Conservation (phyloP, 2,797 vertebrate genomes). For the Sebastes matsubarae region DNA sequence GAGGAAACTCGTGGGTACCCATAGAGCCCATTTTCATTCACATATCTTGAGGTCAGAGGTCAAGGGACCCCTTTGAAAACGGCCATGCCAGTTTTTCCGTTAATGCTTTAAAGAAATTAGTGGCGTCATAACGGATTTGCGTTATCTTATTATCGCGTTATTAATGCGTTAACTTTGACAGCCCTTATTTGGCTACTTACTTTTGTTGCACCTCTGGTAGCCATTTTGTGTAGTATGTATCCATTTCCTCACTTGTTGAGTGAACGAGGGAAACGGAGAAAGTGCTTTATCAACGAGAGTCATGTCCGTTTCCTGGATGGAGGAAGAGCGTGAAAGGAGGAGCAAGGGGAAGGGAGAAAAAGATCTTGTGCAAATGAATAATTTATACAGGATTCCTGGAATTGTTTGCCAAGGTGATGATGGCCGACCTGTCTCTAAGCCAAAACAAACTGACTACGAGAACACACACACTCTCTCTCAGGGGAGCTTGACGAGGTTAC, state of each 20-base stretch:
- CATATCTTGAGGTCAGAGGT: not conserved
- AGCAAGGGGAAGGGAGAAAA: slow-evolving; percentile 41
- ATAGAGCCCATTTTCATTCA: too few relatives aligned
- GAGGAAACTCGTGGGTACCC: not conserved
- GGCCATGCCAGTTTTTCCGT: not conserved
- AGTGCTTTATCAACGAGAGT: slow-evolving; percentile 66
- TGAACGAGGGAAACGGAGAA: slow-evolving; percentile 35
- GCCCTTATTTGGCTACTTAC: not conserved
- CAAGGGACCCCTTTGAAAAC: not conserved
- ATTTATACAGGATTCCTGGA: slow-evolving; percentile 87
- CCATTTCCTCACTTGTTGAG: slow-evolving; percentile 62
- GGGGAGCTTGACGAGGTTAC: slow-evolving; percentile 69
- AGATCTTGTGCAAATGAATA: slow-evolving; percentile 84
- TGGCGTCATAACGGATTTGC: not conserved
- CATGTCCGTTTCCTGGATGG: slow-evolving; percentile 63
- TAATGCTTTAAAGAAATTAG: not conserved
- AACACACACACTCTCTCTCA: slow-evolving; percentile 63
- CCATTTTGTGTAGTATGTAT: slow-evolving; percentile 36
- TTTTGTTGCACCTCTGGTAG: slow-evolving; percentile 5
- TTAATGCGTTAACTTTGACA: not conserved
- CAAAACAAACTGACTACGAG: slow-evolving; percentile 82
- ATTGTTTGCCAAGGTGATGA: slow-evolving; percentile 89
- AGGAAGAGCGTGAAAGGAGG: slow-evolving; percentile 52
- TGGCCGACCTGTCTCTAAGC: slow-evolving; percentile 83
- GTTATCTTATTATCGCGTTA: not conserved